phyloP scores from a whole-genome alignment of 2,888 invertebrate species.

The Leucophora obtusa region DNA sequence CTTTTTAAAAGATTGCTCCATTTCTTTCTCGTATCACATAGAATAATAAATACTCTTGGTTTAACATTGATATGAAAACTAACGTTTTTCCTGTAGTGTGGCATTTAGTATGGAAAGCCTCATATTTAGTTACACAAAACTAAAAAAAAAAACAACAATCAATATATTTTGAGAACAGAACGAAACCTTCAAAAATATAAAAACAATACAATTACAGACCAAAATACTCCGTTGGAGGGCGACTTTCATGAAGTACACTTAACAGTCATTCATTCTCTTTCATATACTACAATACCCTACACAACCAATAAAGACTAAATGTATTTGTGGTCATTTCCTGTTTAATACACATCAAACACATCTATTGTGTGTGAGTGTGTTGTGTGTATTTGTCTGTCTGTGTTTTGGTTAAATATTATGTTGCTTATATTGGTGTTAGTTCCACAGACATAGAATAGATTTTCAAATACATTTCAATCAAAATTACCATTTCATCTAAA shows the following conservation, averaged over 20 bases:
- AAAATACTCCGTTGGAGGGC: slow-evolving; percentile 7
- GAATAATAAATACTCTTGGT: too few relatives aligned
- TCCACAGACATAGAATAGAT: not conserved
- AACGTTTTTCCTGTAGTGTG: too few relatives aligned
- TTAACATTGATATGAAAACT: too few relatives aligned
- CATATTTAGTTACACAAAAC: too few relatives aligned
- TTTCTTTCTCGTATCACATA: too few relatives aligned
- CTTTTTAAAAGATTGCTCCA: too few relatives aligned
- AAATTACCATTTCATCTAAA: slow-evolving; percentile 33
- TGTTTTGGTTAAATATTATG: too few relatives aligned
- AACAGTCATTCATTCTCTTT: not conserved
- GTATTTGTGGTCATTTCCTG: slow-evolving; percentile 22
- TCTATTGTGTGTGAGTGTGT: not conserved
- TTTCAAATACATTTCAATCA: slow-evolving; percentile 25
- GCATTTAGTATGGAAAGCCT: too few relatives aligned
- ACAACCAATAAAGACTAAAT: not conserved
- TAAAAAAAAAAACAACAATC: too few relatives aligned
- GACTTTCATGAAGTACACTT: slow-evolving; percentile 8
- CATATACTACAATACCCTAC: not conserved
- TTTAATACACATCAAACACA: not conserved
- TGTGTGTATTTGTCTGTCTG: not conserved
- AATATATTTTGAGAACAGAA: too few relatives aligned
- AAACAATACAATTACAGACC: slow-evolving; percentile 13
- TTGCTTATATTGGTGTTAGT: too few relatives aligned
- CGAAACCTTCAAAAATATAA: not conserved